These are phyloP conservation scores for Protonemura montana DNA, from an alignment of 2,888 invertebrate species.

Conservation along the genomic window DNA sequence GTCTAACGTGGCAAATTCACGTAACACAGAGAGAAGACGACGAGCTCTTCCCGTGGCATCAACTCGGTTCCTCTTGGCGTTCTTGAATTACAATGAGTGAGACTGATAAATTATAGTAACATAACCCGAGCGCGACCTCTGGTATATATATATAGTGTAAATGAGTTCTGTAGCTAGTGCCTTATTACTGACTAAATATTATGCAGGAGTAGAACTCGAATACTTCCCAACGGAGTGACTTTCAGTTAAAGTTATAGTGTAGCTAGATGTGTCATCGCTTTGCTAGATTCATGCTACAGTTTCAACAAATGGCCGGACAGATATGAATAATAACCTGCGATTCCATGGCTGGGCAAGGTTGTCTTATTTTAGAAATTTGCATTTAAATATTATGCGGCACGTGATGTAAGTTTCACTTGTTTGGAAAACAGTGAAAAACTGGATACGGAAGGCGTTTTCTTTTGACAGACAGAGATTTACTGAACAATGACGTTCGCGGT, in stretches of 20 bases:
- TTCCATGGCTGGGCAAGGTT: neutral
- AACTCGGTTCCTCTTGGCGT: neutral
- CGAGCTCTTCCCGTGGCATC: neutral
- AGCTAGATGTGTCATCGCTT: neutral
- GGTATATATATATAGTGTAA: neutral
- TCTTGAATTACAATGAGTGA: neutral
- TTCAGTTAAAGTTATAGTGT: no score
- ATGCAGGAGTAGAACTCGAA: neutral
- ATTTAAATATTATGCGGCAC: neutral
- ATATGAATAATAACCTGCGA: neutral
- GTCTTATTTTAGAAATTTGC: neutral
- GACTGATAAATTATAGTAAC: neutral
- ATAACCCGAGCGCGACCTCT: neutral
- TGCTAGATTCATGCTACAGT: neutral
- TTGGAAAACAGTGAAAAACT: no score
- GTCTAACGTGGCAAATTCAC: neutral
- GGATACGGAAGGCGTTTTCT: no score
- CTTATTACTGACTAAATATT: neutral
- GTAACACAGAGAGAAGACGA: neutral
- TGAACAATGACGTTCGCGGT: no score
- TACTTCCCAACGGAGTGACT: neutral
- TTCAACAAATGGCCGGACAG: conserved; percentile 1
- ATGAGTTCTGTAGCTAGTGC: neutral
- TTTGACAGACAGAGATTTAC: no score
- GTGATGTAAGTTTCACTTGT: neutral